Conservation (phyloP, 2,113 vertebrate species). For the Chauna torquata region DNA sequence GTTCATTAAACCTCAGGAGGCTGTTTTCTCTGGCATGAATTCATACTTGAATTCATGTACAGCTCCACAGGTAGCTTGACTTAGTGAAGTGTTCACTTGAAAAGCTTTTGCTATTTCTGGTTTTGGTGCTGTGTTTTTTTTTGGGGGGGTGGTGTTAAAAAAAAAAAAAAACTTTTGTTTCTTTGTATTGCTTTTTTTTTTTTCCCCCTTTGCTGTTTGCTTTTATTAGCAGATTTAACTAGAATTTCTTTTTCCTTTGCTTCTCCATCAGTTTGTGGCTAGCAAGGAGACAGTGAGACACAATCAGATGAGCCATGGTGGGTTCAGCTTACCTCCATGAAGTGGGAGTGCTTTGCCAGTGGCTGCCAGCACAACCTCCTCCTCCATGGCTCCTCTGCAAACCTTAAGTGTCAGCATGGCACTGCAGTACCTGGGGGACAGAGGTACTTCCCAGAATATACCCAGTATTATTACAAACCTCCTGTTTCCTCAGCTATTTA, state of each 20-base stretch:
- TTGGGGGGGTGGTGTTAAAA: too few relatives aligned
- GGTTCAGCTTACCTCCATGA: not conserved
- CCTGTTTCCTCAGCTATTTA: not conserved
- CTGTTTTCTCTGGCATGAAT: not conserved
- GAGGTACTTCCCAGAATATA: not conserved
- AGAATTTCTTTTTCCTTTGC: not conserved
- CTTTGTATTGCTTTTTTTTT: too few relatives aligned
- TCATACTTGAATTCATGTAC: not conserved
- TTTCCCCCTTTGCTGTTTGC: not conserved
- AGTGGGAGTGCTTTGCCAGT: not conserved
- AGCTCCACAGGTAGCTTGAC: not conserved
- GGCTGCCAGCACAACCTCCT: not conserved
- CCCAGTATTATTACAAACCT: too few relatives aligned
- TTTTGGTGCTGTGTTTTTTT: not conserved
- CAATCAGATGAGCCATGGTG: not conserved
- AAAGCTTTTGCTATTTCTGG: not conserved
- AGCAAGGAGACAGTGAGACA: not conserved
- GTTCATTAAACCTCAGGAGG: not conserved
- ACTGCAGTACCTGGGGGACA: not conserved
- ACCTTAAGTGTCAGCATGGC: fast-evolving
- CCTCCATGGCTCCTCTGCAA: not conserved
- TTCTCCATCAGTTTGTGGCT: not conserved
- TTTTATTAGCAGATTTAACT: not conserved
- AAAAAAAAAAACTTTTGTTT: too few relatives aligned
- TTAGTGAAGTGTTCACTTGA: not conserved